phyloP scores from a whole-genome alignment of 2,888 invertebrate species.

The Eupithecia subumbrata region DNA sequence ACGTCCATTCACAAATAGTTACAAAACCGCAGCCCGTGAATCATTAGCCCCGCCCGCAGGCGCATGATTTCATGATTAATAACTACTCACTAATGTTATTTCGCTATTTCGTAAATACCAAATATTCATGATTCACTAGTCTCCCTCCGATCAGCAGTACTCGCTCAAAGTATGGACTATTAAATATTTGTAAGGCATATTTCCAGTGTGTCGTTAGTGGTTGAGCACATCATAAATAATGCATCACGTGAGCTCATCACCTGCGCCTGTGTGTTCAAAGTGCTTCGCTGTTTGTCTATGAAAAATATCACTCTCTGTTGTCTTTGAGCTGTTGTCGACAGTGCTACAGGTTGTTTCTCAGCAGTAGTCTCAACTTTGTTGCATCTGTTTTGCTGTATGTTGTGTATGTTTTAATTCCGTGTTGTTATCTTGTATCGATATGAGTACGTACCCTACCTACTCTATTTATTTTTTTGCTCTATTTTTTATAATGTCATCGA shows the following conservation, averaged over 20 bases:
- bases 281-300: constrained; percentile 75
- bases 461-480: neutral
- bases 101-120: constrained; percentile 24
- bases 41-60: constrained; percentile 51
- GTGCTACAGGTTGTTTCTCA: constrained; percentile 45
- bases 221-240: constrained; percentile 81
- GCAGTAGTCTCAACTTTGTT: neutral
- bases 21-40: constrained; percentile 64
- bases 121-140: constrained; percentile 33
- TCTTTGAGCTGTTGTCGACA: constrained; percentile 68
- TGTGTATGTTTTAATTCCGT: neutral
- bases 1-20: constrained; percentile 62
- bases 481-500: neutral
- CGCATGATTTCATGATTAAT: constrained; percentile 50
- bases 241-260: constrained; percentile 73
- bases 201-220: constrained; percentile 71
- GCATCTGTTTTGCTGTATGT: neutral
- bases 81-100: constrained; percentile 27
- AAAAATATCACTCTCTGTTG: constrained; percentile 79
- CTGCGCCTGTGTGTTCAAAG: constrained; percentile 70
- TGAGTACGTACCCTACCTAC: neutral
- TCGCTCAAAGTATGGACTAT: constrained; percentile 6
- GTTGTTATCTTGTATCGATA: neutral
- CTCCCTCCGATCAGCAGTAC: constrained; percentile 23
- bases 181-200: constrained; percentile 47